A percentile compares a stretch with the other conserved stretches of the same genome.
Conservation (phyloP, 2,888 invertebrate species). For the Eupithecia tripunctaria region DNA sequence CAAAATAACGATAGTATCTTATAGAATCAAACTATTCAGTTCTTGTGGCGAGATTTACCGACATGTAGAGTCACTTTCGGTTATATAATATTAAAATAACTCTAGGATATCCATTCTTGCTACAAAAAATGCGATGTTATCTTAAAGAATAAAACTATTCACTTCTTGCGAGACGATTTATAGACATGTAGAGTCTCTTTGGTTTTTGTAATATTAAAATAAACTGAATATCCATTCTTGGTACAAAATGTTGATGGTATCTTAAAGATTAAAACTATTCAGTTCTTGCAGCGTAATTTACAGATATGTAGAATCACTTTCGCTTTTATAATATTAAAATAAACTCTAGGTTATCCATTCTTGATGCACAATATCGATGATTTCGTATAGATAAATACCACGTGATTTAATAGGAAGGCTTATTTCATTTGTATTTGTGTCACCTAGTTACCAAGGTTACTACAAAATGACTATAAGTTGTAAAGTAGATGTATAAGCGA, state of each 20-base stretch:
- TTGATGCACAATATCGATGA: neutral
- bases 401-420: slow-evolving; percentile 38
- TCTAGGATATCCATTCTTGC: neutral
- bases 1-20: no score
- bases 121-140: neutral
- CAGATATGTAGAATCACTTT: neutral
- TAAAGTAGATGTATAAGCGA: slow-evolving; percentile 1
- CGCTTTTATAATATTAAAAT: neutral
- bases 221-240: no score
- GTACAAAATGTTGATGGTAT: no score
- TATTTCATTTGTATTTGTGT: slow-evolving; percentile 53
- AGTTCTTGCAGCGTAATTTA: no score
- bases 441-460: slow-evolving; percentile 68
- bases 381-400: neutral
- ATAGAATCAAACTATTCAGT: no score
- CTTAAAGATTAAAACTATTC: no score
- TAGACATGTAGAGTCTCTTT: no score
- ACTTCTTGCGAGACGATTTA: no score
- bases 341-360: neutral
- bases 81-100: neutral
- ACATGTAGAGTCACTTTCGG: neutral
- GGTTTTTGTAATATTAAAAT: no score
- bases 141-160: no score
- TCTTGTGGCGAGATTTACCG: neutral
- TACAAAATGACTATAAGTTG: slow-evolving; percentile 5